A percentile compares a stretch with the other conserved stretches of the same genome.
Evolutionary conservation across 1,140 invertebrate species (phyloP).

Genomic region (Lepidotrigona ventralis): DNA sequence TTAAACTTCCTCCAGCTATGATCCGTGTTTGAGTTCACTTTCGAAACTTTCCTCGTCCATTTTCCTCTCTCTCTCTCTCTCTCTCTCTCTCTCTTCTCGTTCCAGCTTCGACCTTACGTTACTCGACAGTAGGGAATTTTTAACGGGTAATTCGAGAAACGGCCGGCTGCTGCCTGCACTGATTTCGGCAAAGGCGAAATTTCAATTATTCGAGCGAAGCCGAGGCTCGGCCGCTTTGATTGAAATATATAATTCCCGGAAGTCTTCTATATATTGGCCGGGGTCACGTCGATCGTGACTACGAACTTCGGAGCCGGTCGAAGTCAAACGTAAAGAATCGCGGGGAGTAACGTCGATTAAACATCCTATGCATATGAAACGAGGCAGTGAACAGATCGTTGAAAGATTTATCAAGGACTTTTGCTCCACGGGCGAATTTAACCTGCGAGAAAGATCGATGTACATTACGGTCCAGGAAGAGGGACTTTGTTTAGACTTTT

Average conservation of each 20-base stretch:
- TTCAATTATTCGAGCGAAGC: constrained; percentile 4
- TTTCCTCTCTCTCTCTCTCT: neutral
- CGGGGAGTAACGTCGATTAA: neutral
- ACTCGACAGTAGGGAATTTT: constrained; percentile 1
- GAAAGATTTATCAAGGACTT: neutral
- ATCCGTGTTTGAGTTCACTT: constrained; percentile 51
- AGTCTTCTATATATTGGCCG: neutral
- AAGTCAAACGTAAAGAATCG: constrained; percentile 17
- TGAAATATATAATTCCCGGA: constrained; percentile 21
- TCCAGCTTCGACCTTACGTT: too few species aligned
- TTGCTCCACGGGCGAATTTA: neutral
- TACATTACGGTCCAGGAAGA: too few species aligned
- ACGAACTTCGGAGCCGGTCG: neutral
- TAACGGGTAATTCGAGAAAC: neutral
- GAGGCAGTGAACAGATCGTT: neutral
- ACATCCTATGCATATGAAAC: neutral
- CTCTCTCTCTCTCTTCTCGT: neutral
- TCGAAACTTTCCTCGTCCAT: constrained; percentile 25
- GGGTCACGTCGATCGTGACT: neutral
- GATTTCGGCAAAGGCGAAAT: neutral
- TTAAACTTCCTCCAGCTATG: constrained; percentile 40
- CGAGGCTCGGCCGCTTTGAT: neutral
- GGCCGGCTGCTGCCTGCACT: neutral
- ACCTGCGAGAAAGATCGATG: too few species aligned
- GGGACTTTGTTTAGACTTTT: too few species aligned